Evolutionary conservation across 2,888 invertebrate species (phyloP).

Genomic region (Chrysotoxum bicinctum): DNA sequence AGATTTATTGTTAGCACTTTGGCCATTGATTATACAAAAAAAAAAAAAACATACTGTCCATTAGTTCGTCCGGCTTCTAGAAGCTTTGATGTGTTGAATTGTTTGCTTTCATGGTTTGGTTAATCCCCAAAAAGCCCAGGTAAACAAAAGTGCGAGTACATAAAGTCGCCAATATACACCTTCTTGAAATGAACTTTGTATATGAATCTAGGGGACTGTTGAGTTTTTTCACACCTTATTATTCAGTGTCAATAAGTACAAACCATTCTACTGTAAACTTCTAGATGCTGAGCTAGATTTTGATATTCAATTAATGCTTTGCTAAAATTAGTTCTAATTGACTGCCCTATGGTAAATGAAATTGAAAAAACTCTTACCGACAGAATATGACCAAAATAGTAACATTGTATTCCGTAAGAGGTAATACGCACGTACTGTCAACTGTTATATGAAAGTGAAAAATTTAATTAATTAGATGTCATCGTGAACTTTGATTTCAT

Average conservation of each 20-base stretch:
- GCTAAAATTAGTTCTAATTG: constrained; percentile 45
- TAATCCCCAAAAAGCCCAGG: constrained; percentile 47
- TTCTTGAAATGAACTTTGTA: background rate
- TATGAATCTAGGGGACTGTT: constrained; percentile 2
- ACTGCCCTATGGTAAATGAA: background rate
- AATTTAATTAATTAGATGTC: background rate
- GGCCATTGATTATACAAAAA: constrained; percentile 9
- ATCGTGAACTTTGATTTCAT: background rate
- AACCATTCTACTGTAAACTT: background rate
- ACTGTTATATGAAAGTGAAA: background rate
- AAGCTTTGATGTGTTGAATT: constrained; percentile 18
- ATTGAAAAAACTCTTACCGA: background rate
- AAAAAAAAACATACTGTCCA: constrained; percentile 18
- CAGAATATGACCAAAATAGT: background rate
- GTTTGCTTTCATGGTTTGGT: constrained; percentile 40
- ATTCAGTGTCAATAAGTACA: constrained; percentile 25
- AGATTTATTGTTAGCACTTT: constrained; percentile 62
- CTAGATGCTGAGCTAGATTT: background rate
- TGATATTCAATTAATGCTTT: constrained; percentile 17
- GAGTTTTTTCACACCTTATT: constrained; percentile 50
- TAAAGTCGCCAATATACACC: background rate
- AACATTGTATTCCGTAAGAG: background rate
- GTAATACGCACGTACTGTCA: background rate
- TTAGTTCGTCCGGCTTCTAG: constrained; percentile 28
- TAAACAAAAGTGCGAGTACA: constrained; percentile 13